Base-by-base conservation (phyloP, 1,140 invertebrate genomes). In the Tetranychus cinnabarinus region DNA sequence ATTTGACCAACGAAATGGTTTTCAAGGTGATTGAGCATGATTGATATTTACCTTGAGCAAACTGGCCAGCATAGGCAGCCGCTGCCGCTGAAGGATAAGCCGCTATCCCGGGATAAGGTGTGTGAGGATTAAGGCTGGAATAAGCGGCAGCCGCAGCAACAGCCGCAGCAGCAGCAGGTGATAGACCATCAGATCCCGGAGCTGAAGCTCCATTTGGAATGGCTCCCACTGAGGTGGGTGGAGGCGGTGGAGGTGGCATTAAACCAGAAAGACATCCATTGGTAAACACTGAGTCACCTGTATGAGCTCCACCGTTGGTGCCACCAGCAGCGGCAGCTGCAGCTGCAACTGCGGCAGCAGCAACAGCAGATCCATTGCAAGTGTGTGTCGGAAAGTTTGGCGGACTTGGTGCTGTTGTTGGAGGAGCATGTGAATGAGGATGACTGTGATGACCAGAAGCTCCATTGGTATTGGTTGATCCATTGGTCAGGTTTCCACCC, bases 41-140 rank as follows among this genome's bases (percentile, higher is more conserved):
- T n/a, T 0, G 2, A 52, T 52, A 52, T 52, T 52, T n/a, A 48
- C 31, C 56, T 50, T 62, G 61, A 57, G 61, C 61, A 37, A 62
- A 62, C 39, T 62, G 61, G 34, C 61, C 61, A 31, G 61, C 61
- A 58, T 58, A 62, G 4, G 37, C 55, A 15, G 55, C n/a, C 23
- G 39, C 39, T 42, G 39, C 39, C 5, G 39, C 39, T 42, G 39
- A 42, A 42, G 60, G 60, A 47, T 56, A 61, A 42, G 50, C 60
- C 8, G 52, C 12, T 54, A 54, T 52, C n/a, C 42, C 58, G 37
- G 58, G 37, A 46, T 23, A 59, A n/a, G 58, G 58, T 35, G 58
- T 5, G 33, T 39, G 56, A 35, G 56, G 56, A 57, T 34, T 60
- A 56, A 61, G 60, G 52, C 60, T 56, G 15, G 48, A 34, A 61